These are phyloP conservation scores for Microchrysa polita DNA, from an alignment of 2,888 invertebrate genomes.

Conservation along the genomic window DNA sequence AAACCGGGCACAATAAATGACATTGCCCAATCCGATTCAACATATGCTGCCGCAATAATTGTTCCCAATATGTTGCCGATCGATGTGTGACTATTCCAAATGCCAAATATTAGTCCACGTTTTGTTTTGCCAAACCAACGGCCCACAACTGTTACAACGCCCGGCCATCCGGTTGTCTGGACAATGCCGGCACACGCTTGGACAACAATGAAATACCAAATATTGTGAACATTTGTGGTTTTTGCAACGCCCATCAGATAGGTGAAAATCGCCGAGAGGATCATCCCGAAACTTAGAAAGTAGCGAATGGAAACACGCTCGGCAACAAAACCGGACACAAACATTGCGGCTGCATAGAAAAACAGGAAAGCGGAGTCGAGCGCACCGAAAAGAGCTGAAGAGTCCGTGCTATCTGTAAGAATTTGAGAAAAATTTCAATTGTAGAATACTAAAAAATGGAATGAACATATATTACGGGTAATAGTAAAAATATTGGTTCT, in stretches of 20 bases:
- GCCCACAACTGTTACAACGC: conserved; percentile 91
- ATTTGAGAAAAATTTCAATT: no score
- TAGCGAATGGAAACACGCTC: conserved; percentile 91
- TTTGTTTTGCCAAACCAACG: conserved; percentile 97
- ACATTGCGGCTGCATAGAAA: conserved; percentile 94
- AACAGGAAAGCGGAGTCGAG: conserved; percentile 93
- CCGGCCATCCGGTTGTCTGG: conserved; percentile 97
- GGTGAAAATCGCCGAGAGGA: conserved; percentile 84
- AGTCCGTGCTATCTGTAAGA: conserved; percentile 72
- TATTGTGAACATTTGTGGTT: conserved; percentile 80
- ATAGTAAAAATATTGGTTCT: no score
- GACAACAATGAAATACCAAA: conserved; percentile 83
- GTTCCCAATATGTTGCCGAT: conserved; percentile 93
- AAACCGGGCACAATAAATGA: conserved; percentile 92
- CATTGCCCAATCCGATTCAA: conserved; percentile 87
- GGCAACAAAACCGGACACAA: conserved; percentile 87
- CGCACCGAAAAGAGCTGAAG: conserved; percentile 82
- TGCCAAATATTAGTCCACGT: conserved; percentile 90
- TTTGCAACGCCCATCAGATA: conserved; percentile 90
- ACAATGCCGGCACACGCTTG: conserved; percentile 89
- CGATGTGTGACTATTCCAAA: conserved; percentile 98
- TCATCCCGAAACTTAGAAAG: conserved; percentile 91
- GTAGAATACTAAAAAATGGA: no score
- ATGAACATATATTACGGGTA: no score
- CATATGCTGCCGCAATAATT: conserved; percentile 86